Base-by-base conservation (phyloP, 1,140 invertebrate genomes). In the Philaenus spumarius region DNA sequence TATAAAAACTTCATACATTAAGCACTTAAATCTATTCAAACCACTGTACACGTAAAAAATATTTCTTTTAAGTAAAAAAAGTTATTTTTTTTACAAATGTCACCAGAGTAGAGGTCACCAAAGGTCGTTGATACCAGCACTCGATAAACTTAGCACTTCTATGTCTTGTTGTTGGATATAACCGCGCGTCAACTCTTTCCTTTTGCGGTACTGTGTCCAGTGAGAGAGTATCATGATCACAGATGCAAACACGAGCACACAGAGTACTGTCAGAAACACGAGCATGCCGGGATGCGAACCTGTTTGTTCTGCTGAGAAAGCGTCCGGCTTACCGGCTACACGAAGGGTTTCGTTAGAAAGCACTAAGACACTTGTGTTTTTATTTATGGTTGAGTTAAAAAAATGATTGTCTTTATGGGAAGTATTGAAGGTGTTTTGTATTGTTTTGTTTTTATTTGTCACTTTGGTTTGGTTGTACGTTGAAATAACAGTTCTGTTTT, bases 101-200 rank as follows among this genome's bases (percentile, higher is more conserved):
- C 9, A 30, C 26, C 9, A 30, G 3, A 50, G 23, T n/a, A 50
- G 5, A 50, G 47, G 47, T 50, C 47, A 50, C 47, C 47, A 50
- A 7, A 50, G 24, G 7, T 50, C 47, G n/a, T 50, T 24, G 14
- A 9, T 26, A 1, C 47, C 47, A n/a, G 30, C 23, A 30, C 24
- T 50, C 12, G 47, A 24, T 30, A 30, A 30, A 51, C 48, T 51
- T 11, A n/a, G 22, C 12, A 57, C 55, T 30, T 57, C 55, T 15
- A 57, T 57, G 43, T 57, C 55, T 14, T 57, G 43, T 15, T 57
- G 55, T n/a, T 47, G 43, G 9, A 15, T 12, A 17, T 55, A 55
- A 12, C 48, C 48, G 24, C 24, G 26, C 26, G 26, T 30, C 26
- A 30, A 30, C 45, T 47, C 15, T 4, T 12, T 19, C 2, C 22